A percentile compares a stretch with the other conserved stretches of the same genome.
Conservation (phyloP, 2,113 vertebrate genomes). For the Hystrix brachyura region DNA sequence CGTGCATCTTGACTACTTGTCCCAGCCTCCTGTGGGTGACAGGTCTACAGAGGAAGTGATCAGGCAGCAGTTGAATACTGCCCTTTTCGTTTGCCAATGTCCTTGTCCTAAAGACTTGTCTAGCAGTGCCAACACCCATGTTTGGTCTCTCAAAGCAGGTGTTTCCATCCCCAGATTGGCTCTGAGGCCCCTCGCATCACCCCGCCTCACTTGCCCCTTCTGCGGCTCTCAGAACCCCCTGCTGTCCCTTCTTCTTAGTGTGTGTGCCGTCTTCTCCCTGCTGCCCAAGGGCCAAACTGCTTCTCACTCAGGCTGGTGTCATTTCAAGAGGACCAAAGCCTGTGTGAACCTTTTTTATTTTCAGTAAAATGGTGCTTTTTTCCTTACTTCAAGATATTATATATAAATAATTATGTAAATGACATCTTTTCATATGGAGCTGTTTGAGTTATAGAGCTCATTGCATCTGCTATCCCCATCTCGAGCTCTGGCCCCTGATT, state of each 20-base stretch:
- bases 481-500: conserved; percentile 45
- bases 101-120: conserved; percentile 11
- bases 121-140: background rate
- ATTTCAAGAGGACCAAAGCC: conserved; percentile 74
- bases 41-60: background rate
- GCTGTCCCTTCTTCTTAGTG: background rate
- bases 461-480: background rate
- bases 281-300: conserved; percentile 71
- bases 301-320: conserved; percentile 72
- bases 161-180: background rate
- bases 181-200: background rate
- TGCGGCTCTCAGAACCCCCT: background rate
- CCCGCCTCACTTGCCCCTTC: background rate
- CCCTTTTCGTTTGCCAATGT: background rate
- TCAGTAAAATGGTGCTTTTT: conserved; percentile 84
- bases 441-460: conserved; percentile 59
- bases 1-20: background rate
- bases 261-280: background rate
- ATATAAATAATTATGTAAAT: conserved; percentile 71
- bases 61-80: background rate
- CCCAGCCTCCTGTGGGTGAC: background rate
- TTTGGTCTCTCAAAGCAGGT: background rate
- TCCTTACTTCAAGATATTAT: conserved; percentile 73
- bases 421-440: conserved; percentile 66
- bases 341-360: conserved; percentile 78